These are phyloP conservation scores for Albula goreensis DNA, from an alignment of 2,113 vertebrate genomes.

Conservation along the genomic window DNA sequence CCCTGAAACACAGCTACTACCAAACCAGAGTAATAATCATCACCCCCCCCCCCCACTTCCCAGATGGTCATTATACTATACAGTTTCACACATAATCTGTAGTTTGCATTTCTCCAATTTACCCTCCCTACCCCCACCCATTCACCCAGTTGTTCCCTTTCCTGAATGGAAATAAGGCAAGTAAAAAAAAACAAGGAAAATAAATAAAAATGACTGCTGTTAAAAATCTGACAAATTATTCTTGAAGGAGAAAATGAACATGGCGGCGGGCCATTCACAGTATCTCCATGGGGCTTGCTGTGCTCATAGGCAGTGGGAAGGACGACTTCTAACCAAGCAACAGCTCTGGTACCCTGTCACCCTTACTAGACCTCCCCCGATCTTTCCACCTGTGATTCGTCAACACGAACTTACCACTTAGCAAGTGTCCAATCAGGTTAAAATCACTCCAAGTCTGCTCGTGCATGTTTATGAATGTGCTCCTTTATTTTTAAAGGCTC, in stretches of 20 bases:
- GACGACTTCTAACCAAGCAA: too few relatives aligned
- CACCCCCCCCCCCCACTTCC: not conserved
- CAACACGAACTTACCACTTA: too few relatives aligned
- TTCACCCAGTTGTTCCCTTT: too few relatives aligned
- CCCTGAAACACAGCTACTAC: fast-evolving
- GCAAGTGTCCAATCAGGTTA: not conserved
- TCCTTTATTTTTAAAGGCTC: not conserved
- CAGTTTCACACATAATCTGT: not conserved
- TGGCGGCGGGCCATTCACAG: too few relatives aligned
- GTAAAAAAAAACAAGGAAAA: not conserved
- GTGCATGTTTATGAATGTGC: not conserved
- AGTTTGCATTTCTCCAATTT: not conserved
- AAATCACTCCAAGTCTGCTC: not conserved
- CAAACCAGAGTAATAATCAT: conserved; percentile 13
- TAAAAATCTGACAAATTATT: not conserved
- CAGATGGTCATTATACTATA: conserved; percentile 11
- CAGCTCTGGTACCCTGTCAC: too few relatives aligned
- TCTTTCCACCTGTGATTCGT: too few relatives aligned
- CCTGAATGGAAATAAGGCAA: not conserved
- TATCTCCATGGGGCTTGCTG: too few relatives aligned
- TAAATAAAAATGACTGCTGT: not conserved
- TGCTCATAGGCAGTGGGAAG: too few relatives aligned
- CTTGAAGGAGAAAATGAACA: not conserved
- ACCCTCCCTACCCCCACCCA: not conserved
- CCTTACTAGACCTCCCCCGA: too few relatives aligned